Conservation (phyloP, 2,888 invertebrate genomes). For the Himalopsyche kuldschensis region DNA sequence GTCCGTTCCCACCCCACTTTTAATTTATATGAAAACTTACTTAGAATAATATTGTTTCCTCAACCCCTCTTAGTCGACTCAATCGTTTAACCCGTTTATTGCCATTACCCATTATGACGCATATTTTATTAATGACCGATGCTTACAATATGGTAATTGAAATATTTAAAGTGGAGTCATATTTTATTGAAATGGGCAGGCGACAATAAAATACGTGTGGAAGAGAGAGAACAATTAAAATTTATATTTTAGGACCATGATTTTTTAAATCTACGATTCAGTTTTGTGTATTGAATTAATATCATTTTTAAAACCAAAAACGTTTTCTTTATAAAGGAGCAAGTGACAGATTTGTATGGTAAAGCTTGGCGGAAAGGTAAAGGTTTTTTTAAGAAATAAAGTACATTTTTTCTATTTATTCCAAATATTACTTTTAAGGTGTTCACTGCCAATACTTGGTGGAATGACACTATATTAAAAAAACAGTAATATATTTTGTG, state of each 20-base stretch:
- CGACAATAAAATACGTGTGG: neutral
- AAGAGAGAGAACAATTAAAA: neutral
- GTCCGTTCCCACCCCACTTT: neutral
- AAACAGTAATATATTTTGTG: too few relatives aligned
- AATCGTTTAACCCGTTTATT: conserved; percentile 12
- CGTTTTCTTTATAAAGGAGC: too few relatives aligned
- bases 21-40: neutral
- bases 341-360: too few relatives aligned
- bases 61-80: neutral
- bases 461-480: too few relatives aligned
- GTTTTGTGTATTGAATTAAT: neutral
- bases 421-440: too few relatives aligned
- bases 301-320: too few relatives aligned
- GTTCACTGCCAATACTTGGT: too few relatives aligned
- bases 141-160: conserved; percentile 27
- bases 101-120: conserved; percentile 6
- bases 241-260: neutral
- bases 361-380: too few relatives aligned
- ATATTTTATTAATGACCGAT: conserved; percentile 31
- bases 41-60: neutral
- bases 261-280: neutral
- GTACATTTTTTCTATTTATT: too few relatives aligned
- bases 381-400: too few relatives aligned
- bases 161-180: conserved; percentile 22
- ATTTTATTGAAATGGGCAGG: conserved; percentile 15